Evolutionary conservation across 2,113 vertebrate genomes (phyloP).

Genomic region (Peromyscus maniculatus): DNA sequence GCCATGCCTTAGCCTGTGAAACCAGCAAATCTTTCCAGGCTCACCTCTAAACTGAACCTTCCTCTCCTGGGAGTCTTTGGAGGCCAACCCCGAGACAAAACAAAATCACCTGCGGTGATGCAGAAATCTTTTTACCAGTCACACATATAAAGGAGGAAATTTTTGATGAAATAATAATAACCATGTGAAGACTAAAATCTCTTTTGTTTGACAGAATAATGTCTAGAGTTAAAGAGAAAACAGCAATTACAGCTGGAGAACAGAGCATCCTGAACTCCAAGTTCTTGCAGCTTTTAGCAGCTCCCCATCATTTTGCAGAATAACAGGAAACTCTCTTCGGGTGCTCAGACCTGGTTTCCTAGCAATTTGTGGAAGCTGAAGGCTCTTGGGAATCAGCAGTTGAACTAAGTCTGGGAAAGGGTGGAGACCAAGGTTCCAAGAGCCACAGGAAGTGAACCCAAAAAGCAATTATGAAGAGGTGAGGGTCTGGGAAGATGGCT

Average conservation of each 20-base stretch:
- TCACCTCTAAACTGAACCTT: conserved; percentile 10
- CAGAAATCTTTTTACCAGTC: conserved; percentile 56
- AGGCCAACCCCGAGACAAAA: conserved; percentile 59
- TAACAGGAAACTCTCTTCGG: conserved; percentile 64
- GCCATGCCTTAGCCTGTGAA: conserved; percentile 16
- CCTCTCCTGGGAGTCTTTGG: background rate
- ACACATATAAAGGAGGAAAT: conserved; percentile 33
- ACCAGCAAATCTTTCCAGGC: background rate
- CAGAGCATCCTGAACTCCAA: conserved; percentile 77
- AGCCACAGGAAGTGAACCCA: background rate
- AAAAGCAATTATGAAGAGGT: conserved; percentile 31
- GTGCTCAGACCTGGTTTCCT: conserved; percentile 71
- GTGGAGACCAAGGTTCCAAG: background rate
- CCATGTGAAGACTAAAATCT: conserved; percentile 60
- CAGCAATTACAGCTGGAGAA: conserved; percentile 78
- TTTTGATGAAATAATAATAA: conserved; percentile 61
- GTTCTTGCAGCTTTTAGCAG: conserved; percentile 67
- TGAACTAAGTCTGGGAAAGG: background rate
- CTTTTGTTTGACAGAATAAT: conserved; percentile 75
- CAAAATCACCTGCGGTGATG: conserved; percentile 41
- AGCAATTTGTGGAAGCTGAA: conserved; percentile 62
- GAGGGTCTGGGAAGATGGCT: background rate
- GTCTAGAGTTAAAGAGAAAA: conserved; percentile 72
- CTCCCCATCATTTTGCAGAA: conserved; percentile 59
- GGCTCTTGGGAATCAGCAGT: conserved; percentile 48